A percentile compares a stretch with the other conserved stretches of the same genome.
phyloP scores from a whole-genome alignment of 2,797 vertebrate genomes.

The Enteromius trimaculatus region DNA sequence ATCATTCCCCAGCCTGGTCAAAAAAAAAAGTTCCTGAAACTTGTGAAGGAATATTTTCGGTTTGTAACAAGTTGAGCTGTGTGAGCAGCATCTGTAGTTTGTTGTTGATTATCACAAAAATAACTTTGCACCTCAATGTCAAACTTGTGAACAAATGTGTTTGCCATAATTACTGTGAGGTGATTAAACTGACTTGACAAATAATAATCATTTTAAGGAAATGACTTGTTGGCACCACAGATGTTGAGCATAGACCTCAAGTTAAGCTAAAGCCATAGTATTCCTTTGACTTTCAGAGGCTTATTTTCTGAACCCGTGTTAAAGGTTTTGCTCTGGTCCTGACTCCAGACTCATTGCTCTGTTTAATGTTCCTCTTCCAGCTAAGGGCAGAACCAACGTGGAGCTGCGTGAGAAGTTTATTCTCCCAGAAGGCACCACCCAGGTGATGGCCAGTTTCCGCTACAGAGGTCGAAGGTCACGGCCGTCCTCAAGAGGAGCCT shows the following conservation, averaged over 20 bases:
- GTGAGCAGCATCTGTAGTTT: neutral
- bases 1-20: neutral
- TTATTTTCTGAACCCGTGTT: neutral
- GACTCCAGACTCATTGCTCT: constrained; percentile 46
- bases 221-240: neutral
- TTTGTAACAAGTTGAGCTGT: neutral
- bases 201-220: neutral
- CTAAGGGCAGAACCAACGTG: constrained; percentile 96
- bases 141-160: neutral
- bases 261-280: neutral
- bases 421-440: constrained; percentile 92
- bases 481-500: constrained; percentile 92
- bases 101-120: neutral
- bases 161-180: neutral
- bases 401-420: constrained; percentile 98
- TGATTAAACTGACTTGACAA: neutral
- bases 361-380: constrained; percentile 69
- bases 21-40: neutral
- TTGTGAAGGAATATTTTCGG: constrained; percentile 2
- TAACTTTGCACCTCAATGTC: neutral
- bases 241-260: neutral
- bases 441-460: constrained; percentile 96
- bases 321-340: neutral
- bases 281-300: neutral
- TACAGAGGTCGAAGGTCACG: constrained; percentile 92